Evolutionary conservation across 1,140 invertebrate genomes (phyloP).

Genomic region (Pachyrhynchus sulphureomaculatus): DNA sequence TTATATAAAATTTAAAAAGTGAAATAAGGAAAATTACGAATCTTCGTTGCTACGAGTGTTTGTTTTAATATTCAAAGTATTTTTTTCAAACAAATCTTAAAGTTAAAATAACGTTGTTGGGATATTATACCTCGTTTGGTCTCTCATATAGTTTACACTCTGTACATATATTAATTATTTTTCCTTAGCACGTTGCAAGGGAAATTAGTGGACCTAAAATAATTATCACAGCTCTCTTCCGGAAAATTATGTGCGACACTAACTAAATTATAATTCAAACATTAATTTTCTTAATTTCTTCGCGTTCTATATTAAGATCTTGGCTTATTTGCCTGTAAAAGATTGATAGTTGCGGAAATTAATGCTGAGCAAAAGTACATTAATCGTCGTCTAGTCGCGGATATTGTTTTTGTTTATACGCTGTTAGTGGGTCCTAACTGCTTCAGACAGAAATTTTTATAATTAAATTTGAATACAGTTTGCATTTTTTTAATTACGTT

Average conservation of each 20-base stretch:
- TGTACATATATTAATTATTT: constrained; percentile 29
- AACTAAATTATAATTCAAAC: constrained; percentile 29
- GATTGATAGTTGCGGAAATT: constrained; percentile 19
- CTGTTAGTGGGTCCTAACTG: too few species aligned
- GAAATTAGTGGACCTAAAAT: constrained; percentile 16
- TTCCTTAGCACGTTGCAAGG: constrained; percentile 14
- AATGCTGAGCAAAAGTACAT: constrained; percentile 12
- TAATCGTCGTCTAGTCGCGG: constrained; percentile 9
- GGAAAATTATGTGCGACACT: constrained; percentile 22
- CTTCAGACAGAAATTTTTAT: too few species aligned
- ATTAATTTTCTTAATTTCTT: constrained; percentile 30
- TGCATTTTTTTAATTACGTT: too few species aligned
- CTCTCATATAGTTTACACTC: too few species aligned
- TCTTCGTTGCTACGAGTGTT: too few species aligned
- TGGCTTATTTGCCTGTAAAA: constrained; percentile 17
- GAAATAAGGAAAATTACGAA: too few species aligned
- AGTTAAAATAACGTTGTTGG: too few species aligned
- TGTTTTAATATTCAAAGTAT: too few species aligned
- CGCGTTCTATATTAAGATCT: constrained; percentile 17
- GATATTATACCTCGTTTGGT: too few species aligned
- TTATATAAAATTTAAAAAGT: too few species aligned
- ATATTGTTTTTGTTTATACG: constrained; percentile 1
- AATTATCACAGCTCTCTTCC: constrained; percentile 24
- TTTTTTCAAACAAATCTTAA: too few species aligned
- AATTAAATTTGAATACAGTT: too few species aligned